Conservation (phyloP, 2,888 invertebrate species). For the Creontiades dilutus region DNA sequence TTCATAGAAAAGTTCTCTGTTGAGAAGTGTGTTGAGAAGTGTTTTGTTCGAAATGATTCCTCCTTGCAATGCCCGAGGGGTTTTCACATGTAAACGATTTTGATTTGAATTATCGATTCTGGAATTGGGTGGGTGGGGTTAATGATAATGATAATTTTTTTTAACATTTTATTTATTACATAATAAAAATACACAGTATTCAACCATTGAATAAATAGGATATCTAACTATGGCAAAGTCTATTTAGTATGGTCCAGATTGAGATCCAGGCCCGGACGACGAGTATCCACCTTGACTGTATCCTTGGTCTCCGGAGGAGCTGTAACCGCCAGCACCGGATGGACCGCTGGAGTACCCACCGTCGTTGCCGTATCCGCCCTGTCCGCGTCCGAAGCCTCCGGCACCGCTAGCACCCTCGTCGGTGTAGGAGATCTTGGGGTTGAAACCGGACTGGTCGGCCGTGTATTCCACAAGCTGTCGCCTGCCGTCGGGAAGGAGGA, state of each 20-base stretch:
- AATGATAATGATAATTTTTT: too few species aligned
- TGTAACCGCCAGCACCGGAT: background rate
- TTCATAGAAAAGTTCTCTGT: too few species aligned
- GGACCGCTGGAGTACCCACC: conserved; percentile 48
- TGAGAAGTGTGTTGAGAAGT: too few species aligned
- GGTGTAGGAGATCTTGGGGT: conserved; percentile 90
- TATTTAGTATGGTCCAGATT: conserved; percentile 59
- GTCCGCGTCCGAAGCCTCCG: conserved; percentile 28
- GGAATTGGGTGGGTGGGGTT: too few species aligned
- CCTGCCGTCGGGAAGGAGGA: conserved; percentile 91
- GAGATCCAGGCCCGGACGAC: conserved; percentile 54
- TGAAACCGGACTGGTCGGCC: conserved; percentile 89
- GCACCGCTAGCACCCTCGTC: conserved; percentile 78
- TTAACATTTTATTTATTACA: conserved; percentile 30
- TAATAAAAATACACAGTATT: conserved; percentile 58
- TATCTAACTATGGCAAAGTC: conserved; percentile 17
- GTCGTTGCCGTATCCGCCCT: conserved; percentile 32
- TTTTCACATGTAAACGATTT: too few species aligned
- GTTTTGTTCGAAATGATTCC: too few species aligned
- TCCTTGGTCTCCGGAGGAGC: background rate
- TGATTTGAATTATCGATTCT: too few species aligned
- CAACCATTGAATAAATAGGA: conserved; percentile 49
- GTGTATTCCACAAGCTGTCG: conserved; percentile 92
- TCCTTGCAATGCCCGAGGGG: too few species aligned
- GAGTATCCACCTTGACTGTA: conserved; percentile 50